A percentile compares a stretch with the other conserved stretches of the same genome.
Conservation (phyloP, 2,888 invertebrate genomes). For the Emmelina monodactyla region DNA sequence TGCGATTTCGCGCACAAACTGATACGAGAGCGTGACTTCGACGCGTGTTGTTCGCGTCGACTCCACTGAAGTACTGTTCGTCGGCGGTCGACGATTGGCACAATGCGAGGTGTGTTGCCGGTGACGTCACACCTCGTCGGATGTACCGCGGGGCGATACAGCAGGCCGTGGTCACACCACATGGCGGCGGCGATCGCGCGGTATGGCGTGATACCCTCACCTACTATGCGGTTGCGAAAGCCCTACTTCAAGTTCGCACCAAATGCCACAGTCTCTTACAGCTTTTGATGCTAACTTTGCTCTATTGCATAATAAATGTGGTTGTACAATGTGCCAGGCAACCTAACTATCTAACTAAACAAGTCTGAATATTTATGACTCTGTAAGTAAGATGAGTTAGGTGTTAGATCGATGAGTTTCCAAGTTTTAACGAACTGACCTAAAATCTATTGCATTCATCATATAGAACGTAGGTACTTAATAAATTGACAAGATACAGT, state of each 20-base stretch:
- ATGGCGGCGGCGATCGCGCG: slow-evolving; percentile 31
- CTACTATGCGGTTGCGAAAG: slow-evolving; percentile 46
- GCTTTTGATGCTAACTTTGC: too few relatives aligned
- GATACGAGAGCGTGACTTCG: slow-evolving; percentile 21
- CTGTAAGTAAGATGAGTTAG: background rate
- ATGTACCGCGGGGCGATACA: slow-evolving; percentile 9
- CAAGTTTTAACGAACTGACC: too few relatives aligned
- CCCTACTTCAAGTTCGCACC: slow-evolving; percentile 9
- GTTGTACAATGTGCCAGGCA: too few relatives aligned
- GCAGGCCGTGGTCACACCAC: slow-evolving; percentile 13
- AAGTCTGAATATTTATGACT: background rate
- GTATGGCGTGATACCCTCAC: slow-evolving; percentile 52
- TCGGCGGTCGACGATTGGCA: slow-evolving; percentile 29
- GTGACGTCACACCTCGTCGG: slow-evolving; percentile 8
- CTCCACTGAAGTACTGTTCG: slow-evolving; percentile 35
- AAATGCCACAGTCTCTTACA: too few relatives aligned
- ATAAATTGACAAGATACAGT: too few relatives aligned
- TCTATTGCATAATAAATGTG: too few relatives aligned
- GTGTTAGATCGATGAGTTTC: too few relatives aligned
- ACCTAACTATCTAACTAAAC: too few relatives aligned
- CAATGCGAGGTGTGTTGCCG: too few relatives aligned
- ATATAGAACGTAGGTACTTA: too few relatives aligned
- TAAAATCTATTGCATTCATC: too few relatives aligned
- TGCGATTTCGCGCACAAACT: slow-evolving; percentile 24
- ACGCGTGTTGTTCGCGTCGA: slow-evolving; percentile 32